These are phyloP conservation scores for Montipora capricornis DNA, from an alignment of 64 coral and sea anemone species.

Conservation along the genomic window DNA sequence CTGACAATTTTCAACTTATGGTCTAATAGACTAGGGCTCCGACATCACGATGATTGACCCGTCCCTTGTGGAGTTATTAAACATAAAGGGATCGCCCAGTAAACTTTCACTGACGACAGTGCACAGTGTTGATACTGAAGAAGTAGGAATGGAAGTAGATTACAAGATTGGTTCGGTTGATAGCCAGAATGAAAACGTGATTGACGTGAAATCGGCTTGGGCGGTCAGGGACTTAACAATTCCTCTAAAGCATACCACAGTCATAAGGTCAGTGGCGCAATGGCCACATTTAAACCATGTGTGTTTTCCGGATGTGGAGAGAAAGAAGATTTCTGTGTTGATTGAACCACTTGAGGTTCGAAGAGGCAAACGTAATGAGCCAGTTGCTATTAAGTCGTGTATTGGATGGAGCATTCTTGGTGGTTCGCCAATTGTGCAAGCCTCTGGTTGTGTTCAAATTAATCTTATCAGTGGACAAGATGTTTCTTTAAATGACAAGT, in stretches of 20 bases:
- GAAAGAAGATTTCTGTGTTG: constrained; percentile 57
- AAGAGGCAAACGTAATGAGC: constrained; percentile 44
- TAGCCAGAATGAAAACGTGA: too few relatives aligned
- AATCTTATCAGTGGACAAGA: constrained; percentile 2
- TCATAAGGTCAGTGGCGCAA: not conserved
- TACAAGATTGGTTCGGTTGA: too few relatives aligned
- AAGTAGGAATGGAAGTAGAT: too few relatives aligned
- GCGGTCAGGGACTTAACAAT: constrained; percentile 20
- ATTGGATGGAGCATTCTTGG: constrained; percentile 71
- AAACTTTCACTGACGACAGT: too few relatives aligned
- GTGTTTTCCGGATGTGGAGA: constrained; percentile 40
- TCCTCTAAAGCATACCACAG: constrained; percentile 37
- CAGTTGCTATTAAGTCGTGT: constrained; percentile 57
- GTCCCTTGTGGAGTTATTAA: too few relatives aligned
- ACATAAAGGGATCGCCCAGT: too few relatives aligned
- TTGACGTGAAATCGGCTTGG: not conserved
- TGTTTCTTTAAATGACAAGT: not conserved
- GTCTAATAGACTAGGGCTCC: too few relatives aligned
- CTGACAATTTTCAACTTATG: too few relatives aligned
- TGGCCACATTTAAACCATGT: constrained; percentile 47
- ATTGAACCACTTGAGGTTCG: constrained; percentile 55
- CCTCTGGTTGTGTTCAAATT: not conserved
- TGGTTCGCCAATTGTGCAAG: not conserved
- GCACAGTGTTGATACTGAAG: too few relatives aligned
- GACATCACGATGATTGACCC: too few relatives aligned